Conservation (phyloP, 2,888 invertebrate genomes). For the Mechanitis mazaeus region DNA sequence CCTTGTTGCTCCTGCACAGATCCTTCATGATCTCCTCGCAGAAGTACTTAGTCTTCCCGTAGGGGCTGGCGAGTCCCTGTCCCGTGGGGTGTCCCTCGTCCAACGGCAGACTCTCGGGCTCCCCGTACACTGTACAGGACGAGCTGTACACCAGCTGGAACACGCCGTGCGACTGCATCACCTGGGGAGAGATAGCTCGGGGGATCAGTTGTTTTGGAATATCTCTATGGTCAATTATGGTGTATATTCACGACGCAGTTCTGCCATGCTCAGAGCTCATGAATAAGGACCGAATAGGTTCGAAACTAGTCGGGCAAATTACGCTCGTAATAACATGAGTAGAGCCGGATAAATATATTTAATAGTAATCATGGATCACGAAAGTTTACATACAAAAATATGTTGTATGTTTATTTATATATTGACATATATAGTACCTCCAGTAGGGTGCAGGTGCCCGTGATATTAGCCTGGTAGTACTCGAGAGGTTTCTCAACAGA, state of each 20-base stretch:
- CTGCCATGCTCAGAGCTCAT: no score
- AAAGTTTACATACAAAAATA: no score
- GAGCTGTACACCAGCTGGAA: slow-evolving; percentile 88
- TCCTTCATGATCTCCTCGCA: slow-evolving; percentile 96
- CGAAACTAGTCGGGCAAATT: no score
- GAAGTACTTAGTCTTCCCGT: slow-evolving; percentile 95
- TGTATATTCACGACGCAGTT: no score
- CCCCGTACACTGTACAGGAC: slow-evolving; percentile 96
- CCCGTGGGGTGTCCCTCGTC: slow-evolving; percentile 91
- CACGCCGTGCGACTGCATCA: slow-evolving; percentile 85
- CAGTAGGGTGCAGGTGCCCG: slow-evolving; percentile 88
- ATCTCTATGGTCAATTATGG: no score
- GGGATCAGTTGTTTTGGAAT: not conserved
- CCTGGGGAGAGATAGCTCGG: slow-evolving; percentile 61
- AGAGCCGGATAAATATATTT: no score
- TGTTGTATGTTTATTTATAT: not conserved
- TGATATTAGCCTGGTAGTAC: slow-evolving; percentile 93
- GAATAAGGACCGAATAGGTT: no score
- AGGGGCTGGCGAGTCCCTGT: slow-evolving; percentile 87
- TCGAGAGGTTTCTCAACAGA: slow-evolving; percentile 90
- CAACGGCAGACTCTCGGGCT: slow-evolving; percentile 88
- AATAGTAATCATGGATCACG: no score
- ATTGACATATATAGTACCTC: slow-evolving; percentile 76
- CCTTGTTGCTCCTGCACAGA: slow-evolving; percentile 85
- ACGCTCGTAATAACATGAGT: no score